Evolutionary conservation across 1,140 invertebrate genomes (phyloP).

Genomic region (Hyphantria cunea): DNA sequence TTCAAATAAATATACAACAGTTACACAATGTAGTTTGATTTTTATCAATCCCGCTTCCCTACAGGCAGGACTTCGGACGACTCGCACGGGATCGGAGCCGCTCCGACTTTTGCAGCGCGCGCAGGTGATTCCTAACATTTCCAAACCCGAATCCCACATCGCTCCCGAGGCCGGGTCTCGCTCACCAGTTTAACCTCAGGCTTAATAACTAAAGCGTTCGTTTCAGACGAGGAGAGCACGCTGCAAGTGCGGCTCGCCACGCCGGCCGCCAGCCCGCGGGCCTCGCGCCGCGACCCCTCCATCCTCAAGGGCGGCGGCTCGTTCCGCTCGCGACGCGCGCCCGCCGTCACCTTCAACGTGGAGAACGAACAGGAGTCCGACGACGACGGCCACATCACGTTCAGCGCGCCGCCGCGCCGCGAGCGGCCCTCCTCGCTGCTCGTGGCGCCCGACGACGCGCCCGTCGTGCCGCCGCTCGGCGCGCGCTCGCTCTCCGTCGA

Average conservation of each 20-base stretch:
- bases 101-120: not conserved
- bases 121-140: not conserved
- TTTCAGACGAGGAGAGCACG: conserved; percentile 61
- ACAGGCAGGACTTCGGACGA: conserved; percentile 9
- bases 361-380: conserved; percentile 63
- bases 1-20: conserved; percentile 31
- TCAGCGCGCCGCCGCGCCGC: conserved; percentile 48
- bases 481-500: conserved; percentile 57
- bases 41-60: conserved; percentile 2
- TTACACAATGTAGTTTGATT: conserved; percentile 28
- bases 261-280: conserved; percentile 32
- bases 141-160: not conserved
- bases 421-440: conserved; percentile 60
- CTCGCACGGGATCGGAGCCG: conserved; percentile 1
- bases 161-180: too few relatives aligned
- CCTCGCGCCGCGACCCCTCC: conserved; percentile 35
- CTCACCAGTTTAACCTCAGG: not conserved
- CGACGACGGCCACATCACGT: conserved; percentile 62
- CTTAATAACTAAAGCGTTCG: conserved; percentile 37
- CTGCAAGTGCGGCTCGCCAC: conserved; percentile 41
- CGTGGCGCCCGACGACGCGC: conserved; percentile 47
- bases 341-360: conserved; percentile 68
- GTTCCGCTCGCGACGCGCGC: conserved; percentile 44
- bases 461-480: conserved; percentile 36
- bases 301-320: conserved; percentile 42